Base-by-base conservation (phyloP, 2,888 invertebrate species). In the Fragum whitleyi region DNA sequence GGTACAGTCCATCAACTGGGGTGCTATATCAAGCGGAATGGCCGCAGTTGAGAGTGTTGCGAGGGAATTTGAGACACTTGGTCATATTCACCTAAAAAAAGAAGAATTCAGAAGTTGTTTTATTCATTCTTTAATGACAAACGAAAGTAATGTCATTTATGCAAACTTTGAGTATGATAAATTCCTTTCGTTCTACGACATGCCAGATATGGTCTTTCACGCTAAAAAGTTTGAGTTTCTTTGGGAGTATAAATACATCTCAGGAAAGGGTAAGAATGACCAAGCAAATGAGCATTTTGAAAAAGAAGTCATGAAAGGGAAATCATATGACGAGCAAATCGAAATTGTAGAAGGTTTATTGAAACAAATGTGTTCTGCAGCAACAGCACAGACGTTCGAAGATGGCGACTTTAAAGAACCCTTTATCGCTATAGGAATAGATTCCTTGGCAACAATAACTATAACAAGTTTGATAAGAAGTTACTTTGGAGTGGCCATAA, bases 1-100 rank as follows among this genome's bases (percentile, higher is more conserved):
- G 19, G 87, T 75, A 2, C 89, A 89, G 67, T 75, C 77, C 29
- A 86, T 90, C 14, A 89, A 89, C 59, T 90, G 90, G 90, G 89
- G 89, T 19, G 81, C 86, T 16, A 55, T 89, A 47, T 65, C 76
- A 32, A 36, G 85, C 11, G 89, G 89, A 16, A 82, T 89, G 81
- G 75, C 71, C 14, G 36, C n/a, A 28, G 65, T 68, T 23, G 32
- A 26, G 21, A 36, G 68, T 61, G 51, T 73, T 59, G 47, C 55
- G 29, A 39, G 61, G 14, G 36, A 42, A 16, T 72, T 72, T 2
- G 28, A 39, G 36, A 29, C 23, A 7, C 14, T 28, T 1, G 72
- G 72, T 36, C 55, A 72, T 28, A 26, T 32, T 26, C 61, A 39
- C 0, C 19, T 72, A 19, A 36, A 32, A 26, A 42, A 21, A n/a